Conservation (phyloP, 2,113 vertebrate species). For the Opisthocomus hoazin region DNA sequence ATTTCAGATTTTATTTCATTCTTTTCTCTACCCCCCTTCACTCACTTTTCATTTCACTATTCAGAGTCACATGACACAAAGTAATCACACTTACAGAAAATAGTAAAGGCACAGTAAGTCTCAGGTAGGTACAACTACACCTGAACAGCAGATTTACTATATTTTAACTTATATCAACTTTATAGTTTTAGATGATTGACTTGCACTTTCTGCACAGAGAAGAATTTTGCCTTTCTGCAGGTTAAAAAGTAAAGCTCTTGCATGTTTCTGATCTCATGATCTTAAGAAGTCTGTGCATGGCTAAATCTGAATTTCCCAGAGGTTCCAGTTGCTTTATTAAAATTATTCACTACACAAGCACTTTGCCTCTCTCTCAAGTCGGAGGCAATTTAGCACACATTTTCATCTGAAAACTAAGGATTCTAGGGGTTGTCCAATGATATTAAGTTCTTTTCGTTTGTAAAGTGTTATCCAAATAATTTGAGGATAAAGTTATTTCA, state of each 20-base stretch:
- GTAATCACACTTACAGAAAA: neutral
- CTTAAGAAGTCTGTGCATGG: neutral
- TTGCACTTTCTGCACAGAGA: neutral
- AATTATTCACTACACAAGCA: neutral
- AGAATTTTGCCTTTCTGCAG: neutral
- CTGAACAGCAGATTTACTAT: neutral
- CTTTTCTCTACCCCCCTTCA: neutral
- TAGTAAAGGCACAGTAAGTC: neutral
- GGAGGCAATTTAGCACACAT: neutral
- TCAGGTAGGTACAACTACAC: neutral
- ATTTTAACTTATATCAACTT: neutral
- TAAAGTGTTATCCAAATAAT: neutral
- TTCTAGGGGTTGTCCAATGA: neutral
- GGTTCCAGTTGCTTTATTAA: neutral
- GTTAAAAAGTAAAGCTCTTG: neutral
- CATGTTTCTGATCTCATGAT: neutral
- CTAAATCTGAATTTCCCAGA: neutral
- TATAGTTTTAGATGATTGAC: neutral
- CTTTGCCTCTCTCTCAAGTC: neutral
- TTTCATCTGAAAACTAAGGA: neutral
- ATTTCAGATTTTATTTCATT: neutral
- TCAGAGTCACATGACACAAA: neutral
- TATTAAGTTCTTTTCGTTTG: neutral
- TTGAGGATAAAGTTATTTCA: neutral
- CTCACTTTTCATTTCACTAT: neutral